A percentile compares a stretch with the other conserved stretches of the same genome.
Evolutionary conservation across 2,888 invertebrate genomes (phyloP).

Genomic region (Theretra japonica): DNA sequence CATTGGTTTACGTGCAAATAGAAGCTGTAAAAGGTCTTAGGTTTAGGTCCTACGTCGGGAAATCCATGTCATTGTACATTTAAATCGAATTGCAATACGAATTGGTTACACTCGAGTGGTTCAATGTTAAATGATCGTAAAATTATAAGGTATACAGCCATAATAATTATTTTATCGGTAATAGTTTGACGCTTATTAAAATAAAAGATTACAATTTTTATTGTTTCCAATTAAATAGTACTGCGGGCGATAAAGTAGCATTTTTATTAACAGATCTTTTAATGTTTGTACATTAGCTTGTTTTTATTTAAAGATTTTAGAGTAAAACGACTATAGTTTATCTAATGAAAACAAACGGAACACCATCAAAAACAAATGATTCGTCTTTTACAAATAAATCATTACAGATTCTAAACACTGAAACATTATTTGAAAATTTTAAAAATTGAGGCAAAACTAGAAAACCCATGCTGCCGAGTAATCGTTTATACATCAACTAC

Average conservation of each 20-base stretch:
- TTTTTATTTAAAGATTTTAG: neutral
- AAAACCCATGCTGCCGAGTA: neutral
- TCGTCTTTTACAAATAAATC: too few relatives aligned
- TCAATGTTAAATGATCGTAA: neutral
- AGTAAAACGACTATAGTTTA: neutral
- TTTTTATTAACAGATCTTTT: neutral
- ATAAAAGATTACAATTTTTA: neutral
- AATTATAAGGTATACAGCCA: neutral
- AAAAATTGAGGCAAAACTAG: neutral
- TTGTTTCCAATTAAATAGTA: neutral
- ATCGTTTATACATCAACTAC: conserved; percentile 14
- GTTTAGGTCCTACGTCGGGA: too few relatives aligned
- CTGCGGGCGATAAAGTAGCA: neutral
- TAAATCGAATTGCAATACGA: too few relatives aligned
- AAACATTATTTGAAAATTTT: too few relatives aligned
- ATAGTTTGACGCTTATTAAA: neutral
- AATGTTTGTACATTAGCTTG: neutral
- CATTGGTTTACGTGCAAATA: too few relatives aligned
- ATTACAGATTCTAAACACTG: too few relatives aligned
- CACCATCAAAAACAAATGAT: too few relatives aligned
- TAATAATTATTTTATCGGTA: neutral
- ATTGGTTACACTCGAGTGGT: too few relatives aligned
- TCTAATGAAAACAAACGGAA: too few relatives aligned
- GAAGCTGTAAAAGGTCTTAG: too few relatives aligned
- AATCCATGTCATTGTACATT: too few relatives aligned